phyloP scores from a whole-genome alignment of 2,113 vertebrate species.

The Xyliphius kryptos region DNA sequence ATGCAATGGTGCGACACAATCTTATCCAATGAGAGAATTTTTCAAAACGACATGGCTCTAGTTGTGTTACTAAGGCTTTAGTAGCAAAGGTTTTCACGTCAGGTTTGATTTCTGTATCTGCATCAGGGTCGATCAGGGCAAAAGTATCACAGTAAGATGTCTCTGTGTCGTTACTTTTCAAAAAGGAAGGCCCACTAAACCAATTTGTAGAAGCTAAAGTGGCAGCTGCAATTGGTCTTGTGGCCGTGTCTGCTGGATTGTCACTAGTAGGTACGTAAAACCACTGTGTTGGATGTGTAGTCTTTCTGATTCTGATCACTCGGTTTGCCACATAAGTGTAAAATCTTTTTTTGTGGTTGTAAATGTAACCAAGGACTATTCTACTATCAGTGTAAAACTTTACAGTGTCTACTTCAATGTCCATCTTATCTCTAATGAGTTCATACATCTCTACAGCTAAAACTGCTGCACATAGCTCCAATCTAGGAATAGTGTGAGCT shows the following conservation, averaged over 20 bases:
- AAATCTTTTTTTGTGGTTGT: not conserved
- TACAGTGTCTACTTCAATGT: not conserved
- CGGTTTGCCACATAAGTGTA: not conserved
- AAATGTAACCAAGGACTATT: constrained; percentile 4
- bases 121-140: too few species aligned
- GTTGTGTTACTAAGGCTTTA: too few species aligned
- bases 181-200: too few species aligned
- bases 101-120: not conserved
- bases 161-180: too few species aligned
- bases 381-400: constrained; percentile 5
- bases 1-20: constrained; percentile 4
- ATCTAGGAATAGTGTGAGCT: not conserved
- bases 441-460: not conserved
- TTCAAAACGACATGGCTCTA: too few species aligned
- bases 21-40: too few species aligned
- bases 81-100: constrained; percentile 13
- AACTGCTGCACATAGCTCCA: constrained; percentile 8
- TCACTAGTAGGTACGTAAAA: too few species aligned
- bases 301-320: not conserved
- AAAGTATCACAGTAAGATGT: too few species aligned
- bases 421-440: not conserved
- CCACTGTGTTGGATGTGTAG: too few species aligned
- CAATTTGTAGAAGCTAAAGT: too few species aligned
- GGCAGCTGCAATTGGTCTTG: too few species aligned
- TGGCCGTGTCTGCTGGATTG: too few species aligned